Percentiles rank a stretch among this genome's conserved stretches.
Evolutionary conservation across 1,140 invertebrate genomes (phyloP).

Genomic region (Zophobas morio): DNA sequence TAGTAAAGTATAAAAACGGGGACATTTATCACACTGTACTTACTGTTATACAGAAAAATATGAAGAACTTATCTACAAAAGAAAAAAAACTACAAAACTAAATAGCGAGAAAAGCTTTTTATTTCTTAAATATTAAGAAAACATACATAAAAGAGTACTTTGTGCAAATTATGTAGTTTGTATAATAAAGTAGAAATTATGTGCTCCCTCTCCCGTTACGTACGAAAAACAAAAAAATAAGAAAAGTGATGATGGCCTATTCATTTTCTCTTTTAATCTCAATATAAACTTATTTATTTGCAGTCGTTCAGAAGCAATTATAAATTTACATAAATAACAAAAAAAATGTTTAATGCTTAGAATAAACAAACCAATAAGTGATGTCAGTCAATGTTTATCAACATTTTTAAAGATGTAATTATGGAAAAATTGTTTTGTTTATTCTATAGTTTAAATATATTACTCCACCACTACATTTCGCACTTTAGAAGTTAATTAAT

Average conservation of each 20-base stretch:
- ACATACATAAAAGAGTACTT: conserved; percentile 62
- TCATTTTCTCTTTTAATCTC: conserved; percentile 47
- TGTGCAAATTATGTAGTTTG: conserved; percentile 58
- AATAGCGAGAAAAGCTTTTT: conserved; percentile 61
- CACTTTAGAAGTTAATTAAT: conserved; percentile 59
- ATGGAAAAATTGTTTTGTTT: conserved; percentile 54
- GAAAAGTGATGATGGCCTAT: conserved; percentile 52
- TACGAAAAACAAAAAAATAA: conserved; percentile 52
- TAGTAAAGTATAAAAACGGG: conserved; percentile 41
- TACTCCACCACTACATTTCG: conserved; percentile 57
- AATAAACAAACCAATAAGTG: conserved; percentile 55
- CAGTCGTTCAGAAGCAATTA: conserved; percentile 51
- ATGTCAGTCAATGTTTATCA: conserved; percentile 51
- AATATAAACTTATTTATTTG: conserved; percentile 54
- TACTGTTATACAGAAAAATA: conserved; percentile 18
- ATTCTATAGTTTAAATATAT: conserved; percentile 54
- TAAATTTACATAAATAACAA: conserved; percentile 57
- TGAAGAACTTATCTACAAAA: conserved; percentile 37
- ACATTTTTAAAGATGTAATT: conserved; percentile 11
- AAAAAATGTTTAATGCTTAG: conserved; percentile 31
- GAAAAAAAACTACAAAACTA: conserved; percentile 52
- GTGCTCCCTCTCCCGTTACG: conserved; percentile 59
- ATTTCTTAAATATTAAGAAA: conserved; percentile 63
- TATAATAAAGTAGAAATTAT: conserved; percentile 57
- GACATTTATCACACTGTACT: conserved; percentile 37